Conservation (phyloP, 2,113 vertebrate species). For the Emydura subglobosa region DNA sequence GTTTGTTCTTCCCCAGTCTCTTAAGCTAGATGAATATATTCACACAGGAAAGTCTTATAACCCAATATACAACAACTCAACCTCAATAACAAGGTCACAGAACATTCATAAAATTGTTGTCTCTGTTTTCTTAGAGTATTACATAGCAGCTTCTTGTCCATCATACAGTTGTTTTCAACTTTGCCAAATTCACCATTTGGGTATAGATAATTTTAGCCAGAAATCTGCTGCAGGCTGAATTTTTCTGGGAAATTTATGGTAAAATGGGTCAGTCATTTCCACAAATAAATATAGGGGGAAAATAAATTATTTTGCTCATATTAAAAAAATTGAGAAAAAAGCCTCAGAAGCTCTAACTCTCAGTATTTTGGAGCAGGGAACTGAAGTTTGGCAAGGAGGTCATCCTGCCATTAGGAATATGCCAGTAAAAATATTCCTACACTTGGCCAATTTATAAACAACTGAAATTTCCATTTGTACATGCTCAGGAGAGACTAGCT, state of each 20-base stretch:
- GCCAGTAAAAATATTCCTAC: background rate
- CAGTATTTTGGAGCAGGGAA: no score
- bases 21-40: background rate
- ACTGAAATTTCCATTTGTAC: background rate
- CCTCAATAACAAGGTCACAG: background rate
- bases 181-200: background rate
- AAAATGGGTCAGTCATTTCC: background rate
- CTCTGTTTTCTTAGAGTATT: background rate
- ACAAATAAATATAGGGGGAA: background rate
- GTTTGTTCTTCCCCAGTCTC: background rate
- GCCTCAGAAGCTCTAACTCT: no score
- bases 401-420: background rate
- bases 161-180: background rate
- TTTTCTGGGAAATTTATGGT: background rate
- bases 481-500: background rate
- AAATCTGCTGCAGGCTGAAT: background rate
- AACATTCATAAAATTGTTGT: background rate
- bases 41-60: background rate
- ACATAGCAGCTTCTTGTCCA: background rate
- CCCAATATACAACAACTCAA: background rate
- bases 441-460: background rate
- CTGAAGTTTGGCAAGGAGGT: no score
- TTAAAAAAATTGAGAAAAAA: background rate
- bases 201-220: background rate
- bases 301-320: background rate